phyloP scores from a whole-genome alignment of 2,888 invertebrate genomes.

The Cryptophagus acutangulus region DNA sequence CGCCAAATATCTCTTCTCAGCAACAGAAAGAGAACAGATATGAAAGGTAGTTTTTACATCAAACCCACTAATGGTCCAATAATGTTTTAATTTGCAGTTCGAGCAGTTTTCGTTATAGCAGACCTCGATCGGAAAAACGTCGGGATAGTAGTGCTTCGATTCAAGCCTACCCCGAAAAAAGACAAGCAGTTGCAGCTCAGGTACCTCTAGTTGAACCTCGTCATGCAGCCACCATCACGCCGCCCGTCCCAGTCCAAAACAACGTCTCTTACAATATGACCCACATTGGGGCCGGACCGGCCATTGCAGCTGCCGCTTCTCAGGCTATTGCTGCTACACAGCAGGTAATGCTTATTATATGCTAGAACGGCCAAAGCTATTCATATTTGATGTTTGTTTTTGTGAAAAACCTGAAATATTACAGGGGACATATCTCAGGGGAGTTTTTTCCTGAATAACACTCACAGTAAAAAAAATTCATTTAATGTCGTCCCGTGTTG shows the following conservation, averaged over 20 bases:
- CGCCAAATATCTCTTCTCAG: constrained; percentile 50
- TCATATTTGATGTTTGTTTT: too few species aligned
- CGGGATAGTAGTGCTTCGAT: constrained; percentile 62
- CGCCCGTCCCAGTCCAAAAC: constrained; percentile 42
- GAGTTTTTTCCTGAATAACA: too few species aligned
- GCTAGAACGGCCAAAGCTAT: not conserved
- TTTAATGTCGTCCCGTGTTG: too few species aligned
- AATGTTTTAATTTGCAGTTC: constrained; percentile 14
- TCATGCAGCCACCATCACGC: constrained; percentile 23
- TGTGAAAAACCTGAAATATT: too few species aligned
- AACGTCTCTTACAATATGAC: constrained; percentile 66
- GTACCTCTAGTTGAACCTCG: constrained; percentile 34
- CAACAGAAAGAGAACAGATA: constrained; percentile 83
- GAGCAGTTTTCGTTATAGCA: constrained; percentile 31
- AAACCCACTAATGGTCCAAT: not conserved
- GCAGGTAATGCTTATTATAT: constrained; percentile 54
- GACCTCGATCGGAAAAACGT: constrained; percentile 61
- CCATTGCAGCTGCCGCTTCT: constrained; percentile 90
- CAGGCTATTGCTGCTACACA: constrained; percentile 96
- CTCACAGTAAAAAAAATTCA: too few species aligned
- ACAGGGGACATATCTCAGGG: too few species aligned
- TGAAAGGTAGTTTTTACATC: constrained; percentile 35
- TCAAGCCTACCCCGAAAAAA: constrained; percentile 49
- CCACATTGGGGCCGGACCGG: constrained; percentile 81
- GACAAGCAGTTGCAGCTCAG: constrained; percentile 42